A percentile compares a stretch with the other conserved stretches of the same genome.
Conservation (phyloP, 2,888 invertebrate species). For the Drosophila nr. fundita region DNA sequence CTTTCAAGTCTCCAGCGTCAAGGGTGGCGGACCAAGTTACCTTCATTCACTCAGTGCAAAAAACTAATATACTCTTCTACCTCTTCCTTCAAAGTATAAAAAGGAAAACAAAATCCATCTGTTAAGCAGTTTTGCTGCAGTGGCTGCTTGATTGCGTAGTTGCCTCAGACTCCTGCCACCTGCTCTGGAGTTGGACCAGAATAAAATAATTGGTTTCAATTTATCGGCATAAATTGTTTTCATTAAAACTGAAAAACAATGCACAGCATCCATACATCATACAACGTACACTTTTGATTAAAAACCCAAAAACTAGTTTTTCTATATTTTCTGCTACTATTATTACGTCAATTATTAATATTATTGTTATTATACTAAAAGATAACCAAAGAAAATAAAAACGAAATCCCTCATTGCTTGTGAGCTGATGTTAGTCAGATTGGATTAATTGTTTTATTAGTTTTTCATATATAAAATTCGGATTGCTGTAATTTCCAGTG, state of each 20-base stretch:
- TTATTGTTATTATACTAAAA: neutral
- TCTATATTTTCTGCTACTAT: neutral
- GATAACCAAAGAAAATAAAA: neutral
- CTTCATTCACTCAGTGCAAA: neutral
- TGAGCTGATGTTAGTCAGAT: neutral
- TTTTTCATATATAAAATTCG: neutral
- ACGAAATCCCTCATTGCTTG: neutral
- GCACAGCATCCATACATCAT: neutral
- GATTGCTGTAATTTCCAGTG: constrained; percentile 8
- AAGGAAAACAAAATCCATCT: constrained; percentile 28
- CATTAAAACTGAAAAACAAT: constrained; percentile 57
- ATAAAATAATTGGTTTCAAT: constrained; percentile 71
- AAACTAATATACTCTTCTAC: neutral
- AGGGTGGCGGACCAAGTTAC: too few relatives aligned
- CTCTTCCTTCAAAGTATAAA: neutral
- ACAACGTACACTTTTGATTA: neutral
- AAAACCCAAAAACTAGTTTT: neutral
- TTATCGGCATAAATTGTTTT: constrained; percentile 70
- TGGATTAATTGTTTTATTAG: too few relatives aligned
- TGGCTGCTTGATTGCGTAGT: constrained; percentile 1
- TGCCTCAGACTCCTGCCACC: constrained; percentile 4
- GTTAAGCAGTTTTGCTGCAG: constrained; percentile 38
- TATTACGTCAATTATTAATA: neutral
- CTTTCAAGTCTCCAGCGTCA: neutral
- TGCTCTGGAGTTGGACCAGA: constrained; percentile 14